Conservation (phyloP, 2,888 invertebrate genomes). For the Helleia helle region DNA sequence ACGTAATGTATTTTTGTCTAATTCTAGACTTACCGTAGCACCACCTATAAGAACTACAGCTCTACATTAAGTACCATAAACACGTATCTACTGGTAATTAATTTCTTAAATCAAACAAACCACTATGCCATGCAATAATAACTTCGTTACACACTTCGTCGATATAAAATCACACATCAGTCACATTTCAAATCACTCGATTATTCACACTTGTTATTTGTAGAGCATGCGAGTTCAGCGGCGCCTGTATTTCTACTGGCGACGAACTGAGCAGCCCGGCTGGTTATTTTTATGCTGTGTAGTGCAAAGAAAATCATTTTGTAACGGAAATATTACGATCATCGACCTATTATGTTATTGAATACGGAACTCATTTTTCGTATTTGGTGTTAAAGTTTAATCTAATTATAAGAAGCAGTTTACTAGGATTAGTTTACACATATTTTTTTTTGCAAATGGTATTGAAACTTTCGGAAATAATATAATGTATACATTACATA, state of each 20-base stretch:
- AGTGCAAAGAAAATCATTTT: slow-evolving; percentile 63
- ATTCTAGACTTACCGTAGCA: neutral
- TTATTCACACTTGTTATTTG: slow-evolving; percentile 5
- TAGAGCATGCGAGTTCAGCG: slow-evolving; percentile 25
- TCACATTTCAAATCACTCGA: neutral
- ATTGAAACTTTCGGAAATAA: too few relatives aligned
- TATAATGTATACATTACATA: too few relatives aligned
- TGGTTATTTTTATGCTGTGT: slow-evolving; percentile 68
- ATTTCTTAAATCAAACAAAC: neutral
- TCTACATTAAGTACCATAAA: neutral
- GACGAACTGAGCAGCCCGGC: slow-evolving; percentile 53
- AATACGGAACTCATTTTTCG: too few relatives aligned
- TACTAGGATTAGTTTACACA: too few relatives aligned
- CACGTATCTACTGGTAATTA: too few relatives aligned
- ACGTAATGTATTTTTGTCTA: too few relatives aligned
- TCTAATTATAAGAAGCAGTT: too few relatives aligned
- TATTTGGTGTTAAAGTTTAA: too few relatives aligned
- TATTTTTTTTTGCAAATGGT: too few relatives aligned
- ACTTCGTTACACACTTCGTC: neutral
- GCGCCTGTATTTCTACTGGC: slow-evolving; percentile 29
- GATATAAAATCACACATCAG: neutral
- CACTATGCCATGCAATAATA: neutral
- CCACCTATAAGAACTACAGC: neutral
- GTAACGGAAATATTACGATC: slow-evolving; percentile 70
- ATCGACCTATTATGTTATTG: slow-evolving; percentile 49